Evolutionary conservation across 2,888 invertebrate genomes (phyloP), one percentile per base, ranked within the genome.

Genomic region (Drosophila melanosoma): DNA sequence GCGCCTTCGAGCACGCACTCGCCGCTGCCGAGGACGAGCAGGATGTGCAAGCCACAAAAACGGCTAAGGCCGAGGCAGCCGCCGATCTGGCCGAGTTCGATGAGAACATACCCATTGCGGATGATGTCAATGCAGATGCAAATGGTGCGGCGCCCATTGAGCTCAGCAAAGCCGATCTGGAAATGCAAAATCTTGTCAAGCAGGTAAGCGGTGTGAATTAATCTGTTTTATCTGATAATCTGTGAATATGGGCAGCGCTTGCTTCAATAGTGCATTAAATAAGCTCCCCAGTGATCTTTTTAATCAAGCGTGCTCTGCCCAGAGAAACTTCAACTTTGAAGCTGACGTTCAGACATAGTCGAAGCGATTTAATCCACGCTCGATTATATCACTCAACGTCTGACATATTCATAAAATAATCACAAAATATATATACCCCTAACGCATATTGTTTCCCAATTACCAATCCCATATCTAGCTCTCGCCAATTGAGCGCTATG

Each of bases 71-170:
- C 6, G 99, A 99, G 94, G 97, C 96, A 45, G 96, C 96, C 75
- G 97, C 97, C 17, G 98, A 98, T 93, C 94, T 98, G 79, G 98
- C 97, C 0, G 99, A 99, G 94, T 99, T 99, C 94, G 99, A 99
- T 94, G 99, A 99, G 94, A 97, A 96, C 88, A 97, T 98, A 93
- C 98, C 98, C 53, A 94, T 98, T 80, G 97, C 83, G 1, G 84
- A 97, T 68, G 97, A 97, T 65, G 92, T 69, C 32, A 94, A 94
- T 42, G 79, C 75, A 2, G 91, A 89, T 4, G 87, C 70, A 7
- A 54, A 36, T 12, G 32, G 26, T 48, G 82, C 87, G 15, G 85
- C 87, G 17, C 84, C 91, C 20, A 93, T 94, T 1, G 96, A 96
- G 91, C 93, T 96, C 76, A 96, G 96, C 91, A 96, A 95, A 91